Base-by-base conservation (phyloP, 2,797 vertebrate species). In the Denticeps clupeoides region DNA sequence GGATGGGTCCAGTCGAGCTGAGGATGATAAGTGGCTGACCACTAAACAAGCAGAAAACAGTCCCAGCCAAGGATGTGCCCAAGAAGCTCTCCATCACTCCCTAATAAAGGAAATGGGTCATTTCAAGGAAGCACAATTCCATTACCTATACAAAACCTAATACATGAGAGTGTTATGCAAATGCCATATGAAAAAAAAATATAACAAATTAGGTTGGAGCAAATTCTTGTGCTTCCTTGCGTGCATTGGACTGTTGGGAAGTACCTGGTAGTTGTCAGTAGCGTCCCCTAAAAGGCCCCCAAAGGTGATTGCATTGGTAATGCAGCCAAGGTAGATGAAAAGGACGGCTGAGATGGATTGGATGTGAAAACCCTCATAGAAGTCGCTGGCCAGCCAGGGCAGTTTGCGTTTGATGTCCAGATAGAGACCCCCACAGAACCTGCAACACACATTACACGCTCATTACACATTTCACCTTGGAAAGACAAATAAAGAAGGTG, bases 71-170 rank as follows among this genome's bases (percentile, higher is more conserved):
- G 1, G 92, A 89, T 0, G 93, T 99, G 13, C 94, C 93, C 10
- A 99, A 81, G 62, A 99, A 99, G 52, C 94, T 99, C 80, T 97
- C 94, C 88, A 99, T 97, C 55, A 99, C 93, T 0, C 93, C 94
- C 94, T 99, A 67, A 19, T 5, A 35, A 16, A 38, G 35, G 38
- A 3, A 21, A 7, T 35, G 2, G 11, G 18, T 11, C 22, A 23
- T 23, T 23, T 23, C 5, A 22, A 23, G 5, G 5, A 25, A 25
- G 3, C 18, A 19, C 24, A 23, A 25, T 7, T 5, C 2, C 25
- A 25, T 5, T 25, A 25, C 1, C 33, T 4, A 18, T 38, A 16
- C 2, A 15, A 16, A 37, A 7, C 33, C 10, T 16, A 29, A 49
- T 13, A 13, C 4, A 12, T 13, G 12, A 11, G 5, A 38, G 37